These are phyloP conservation scores for Ascaphus truei DNA, from an alignment of 2,113 vertebrate species.

Conservation along the genomic window DNA sequence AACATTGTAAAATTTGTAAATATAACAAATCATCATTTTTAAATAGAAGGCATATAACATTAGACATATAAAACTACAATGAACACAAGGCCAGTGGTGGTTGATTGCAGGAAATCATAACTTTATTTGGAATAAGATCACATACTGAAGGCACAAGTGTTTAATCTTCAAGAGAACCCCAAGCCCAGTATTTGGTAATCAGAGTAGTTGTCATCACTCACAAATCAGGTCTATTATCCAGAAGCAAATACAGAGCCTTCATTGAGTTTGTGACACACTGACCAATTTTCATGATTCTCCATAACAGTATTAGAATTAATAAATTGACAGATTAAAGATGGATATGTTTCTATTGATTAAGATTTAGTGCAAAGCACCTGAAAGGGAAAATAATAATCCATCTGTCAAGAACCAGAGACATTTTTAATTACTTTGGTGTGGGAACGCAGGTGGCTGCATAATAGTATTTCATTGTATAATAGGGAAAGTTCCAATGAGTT, in stretches of 20 bases:
- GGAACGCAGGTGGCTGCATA: constrained; percentile 12
- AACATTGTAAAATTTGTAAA: too few relatives aligned
- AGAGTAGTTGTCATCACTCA: constrained; percentile 19
- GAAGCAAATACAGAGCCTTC: constrained; percentile 27
- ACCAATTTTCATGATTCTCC: constrained; percentile 29
- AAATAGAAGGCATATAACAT: background rate
- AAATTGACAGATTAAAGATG: constrained; percentile 36
- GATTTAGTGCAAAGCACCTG: constrained; percentile 19
- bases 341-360: constrained; percentile 35
- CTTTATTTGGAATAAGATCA: background rate
- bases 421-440: constrained; percentile 19
- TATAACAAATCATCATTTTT: background rate
- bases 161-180: background rate
- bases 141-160: constrained; percentile 1
- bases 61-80: background rate
- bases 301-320: constrained; percentile 28
- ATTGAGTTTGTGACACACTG: constrained; percentile 13
- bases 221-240: constrained; percentile 16
- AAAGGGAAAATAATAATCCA: background rate
- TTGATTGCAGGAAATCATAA: background rate
- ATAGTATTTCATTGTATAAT: background rate
- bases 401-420: constrained; percentile 11
- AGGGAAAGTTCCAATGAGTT: too few relatives aligned
- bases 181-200: constrained; percentile 4
- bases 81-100: background rate